Percentiles rank a stretch among this genome's conserved stretches.
These are phyloP conservation scores for Nomada hirtipes DNA, from an alignment of 2,888 invertebrate genomes.

Conservation along the genomic window DNA sequence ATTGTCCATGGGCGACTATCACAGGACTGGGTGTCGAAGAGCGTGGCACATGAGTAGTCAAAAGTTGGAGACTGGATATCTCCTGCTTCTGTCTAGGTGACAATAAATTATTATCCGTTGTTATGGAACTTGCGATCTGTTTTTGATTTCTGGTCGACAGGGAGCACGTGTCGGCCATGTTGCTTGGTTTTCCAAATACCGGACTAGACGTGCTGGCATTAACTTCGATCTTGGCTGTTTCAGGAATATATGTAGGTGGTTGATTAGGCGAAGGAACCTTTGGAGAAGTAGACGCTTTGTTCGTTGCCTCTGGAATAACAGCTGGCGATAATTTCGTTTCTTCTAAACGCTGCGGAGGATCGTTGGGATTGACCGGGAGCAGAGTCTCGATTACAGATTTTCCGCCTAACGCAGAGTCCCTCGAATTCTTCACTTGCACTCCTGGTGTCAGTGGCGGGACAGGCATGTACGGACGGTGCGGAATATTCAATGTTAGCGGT, in stretches of 20 bases:
- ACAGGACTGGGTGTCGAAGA: conserved; percentile 85
- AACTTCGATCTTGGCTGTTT: conserved; percentile 82
- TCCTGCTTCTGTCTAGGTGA: conserved; percentile 79
- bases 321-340: conserved; percentile 82
- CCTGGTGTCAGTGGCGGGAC: conserved; percentile 76
- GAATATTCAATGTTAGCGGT: conserved; percentile 81
- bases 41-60: conserved; percentile 88
- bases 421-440: conserved; percentile 75
- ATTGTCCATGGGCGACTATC: conserved; percentile 83
- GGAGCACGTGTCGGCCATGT: conserved; percentile 66
- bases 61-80: conserved; percentile 86
- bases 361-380: conserved; percentile 77
- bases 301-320: conserved; percentile 79
- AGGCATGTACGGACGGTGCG: conserved; percentile 81
- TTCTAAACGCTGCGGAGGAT: conserved; percentile 76
- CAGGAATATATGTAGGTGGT: conserved; percentile 82
- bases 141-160: conserved; percentile 75
- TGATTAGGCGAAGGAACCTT: conserved; percentile 83
- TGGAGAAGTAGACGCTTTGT: conserved; percentile 82
- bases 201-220: conserved; percentile 77
- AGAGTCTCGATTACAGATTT: conserved; percentile 82
- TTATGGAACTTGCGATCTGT: conserved; percentile 65
- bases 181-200: conserved; percentile 70
- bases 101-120: conserved; percentile 68
- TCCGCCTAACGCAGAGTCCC: conserved; percentile 71